Evolutionary conservation across 2,797 vertebrate genomes (phyloP), one percentile per base, ranked within the genome.

Genomic region (Dryobates pubescens): DNA sequence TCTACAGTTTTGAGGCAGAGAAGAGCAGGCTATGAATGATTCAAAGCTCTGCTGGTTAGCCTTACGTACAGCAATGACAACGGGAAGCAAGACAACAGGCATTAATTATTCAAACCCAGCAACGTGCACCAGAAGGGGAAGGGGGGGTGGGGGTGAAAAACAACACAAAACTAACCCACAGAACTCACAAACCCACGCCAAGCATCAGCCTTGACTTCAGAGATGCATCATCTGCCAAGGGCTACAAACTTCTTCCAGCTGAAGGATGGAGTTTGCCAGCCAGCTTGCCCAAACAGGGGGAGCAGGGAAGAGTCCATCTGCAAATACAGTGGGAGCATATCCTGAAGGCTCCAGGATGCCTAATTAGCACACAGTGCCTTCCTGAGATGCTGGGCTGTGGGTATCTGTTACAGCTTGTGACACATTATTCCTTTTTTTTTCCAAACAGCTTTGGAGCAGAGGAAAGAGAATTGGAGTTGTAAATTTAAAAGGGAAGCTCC

Each of bases 71-170:
- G 93, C 91, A 95, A 90, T 82, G 94, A 96, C 95, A 96, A 96
- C 94, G 94, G 95, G 96, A 94, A 95, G 92, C 89, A 82, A 90
- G 83, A 88, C 90, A 94, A 97, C 87, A 80, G n/a, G 73, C 76
- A 96, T 96, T 72, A 96, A 96, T 96, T 96, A 97, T 97, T 96
- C 96, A 96, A 89, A 86, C 76, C 70, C 88, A 88, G 90, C 89
- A 89, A 89, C 58, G 10, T 2, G 7, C 79, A 94, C 75, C 69
- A 10, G 32, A 38, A 70, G 61, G n/a, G 26, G 32, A 3, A 23
- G n/a, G 68, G 7, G 18, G 47, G 68, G 32, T 3, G 23, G n/a
- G 68, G 7, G 18, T 43, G 68, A 27, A 0, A 59, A 24, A 23
- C 47, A 49, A 49, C 49, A 51, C 22, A 51, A 13, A 13, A 51